Base-by-base conservation (phyloP, 2,797 vertebrate genomes). In the Syngnathus rostellatus region DNA sequence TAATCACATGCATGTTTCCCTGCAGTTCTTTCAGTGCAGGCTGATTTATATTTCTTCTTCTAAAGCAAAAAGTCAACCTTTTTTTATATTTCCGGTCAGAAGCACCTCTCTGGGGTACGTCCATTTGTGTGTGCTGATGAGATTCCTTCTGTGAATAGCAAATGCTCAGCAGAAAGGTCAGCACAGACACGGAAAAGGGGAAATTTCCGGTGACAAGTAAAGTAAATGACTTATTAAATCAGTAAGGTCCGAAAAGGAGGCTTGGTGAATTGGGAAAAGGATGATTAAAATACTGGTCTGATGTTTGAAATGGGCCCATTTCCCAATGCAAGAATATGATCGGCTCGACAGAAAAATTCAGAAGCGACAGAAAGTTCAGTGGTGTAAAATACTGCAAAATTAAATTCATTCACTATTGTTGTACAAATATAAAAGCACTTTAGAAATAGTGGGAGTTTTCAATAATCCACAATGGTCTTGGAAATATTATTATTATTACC, bases 101-200 rank as follows among this genome's bases (percentile, higher is more conserved):
- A 85, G 83, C 67, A 62, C 37, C 65, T 75, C 63, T 69, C 74
- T 74, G 80, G 25, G 68, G 65, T 61, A 68, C 72, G 65, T 72
- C 57, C 64, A 63, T 79, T 73, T 77, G 66, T 68, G 70, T 69
- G 68, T 55, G 45, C 69, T 78, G 74, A 84, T 85, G 83, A 77
- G 75, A 82, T 72, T 81, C 79, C 83, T 81, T 80, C 76, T 84
- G 74, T 67, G 76, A 81, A 79, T 78, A 79, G 72, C 81, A 79
- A 46, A 65, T 72, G 73, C 75, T 87, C 82, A 84, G 84, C 80
- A 80, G 74, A 84, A 72, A 46, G 45, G 45, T 46, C 45, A 46
- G 45, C 16, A 46, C 17, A 17, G 45, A 46, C 45, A 46, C 16
- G 45, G 45, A 46, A 46, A 46, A 17, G 45, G 45, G 5, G 45